Conservation (phyloP, 2,113 vertebrate species). For the Pedionomus torquatus region DNA sequence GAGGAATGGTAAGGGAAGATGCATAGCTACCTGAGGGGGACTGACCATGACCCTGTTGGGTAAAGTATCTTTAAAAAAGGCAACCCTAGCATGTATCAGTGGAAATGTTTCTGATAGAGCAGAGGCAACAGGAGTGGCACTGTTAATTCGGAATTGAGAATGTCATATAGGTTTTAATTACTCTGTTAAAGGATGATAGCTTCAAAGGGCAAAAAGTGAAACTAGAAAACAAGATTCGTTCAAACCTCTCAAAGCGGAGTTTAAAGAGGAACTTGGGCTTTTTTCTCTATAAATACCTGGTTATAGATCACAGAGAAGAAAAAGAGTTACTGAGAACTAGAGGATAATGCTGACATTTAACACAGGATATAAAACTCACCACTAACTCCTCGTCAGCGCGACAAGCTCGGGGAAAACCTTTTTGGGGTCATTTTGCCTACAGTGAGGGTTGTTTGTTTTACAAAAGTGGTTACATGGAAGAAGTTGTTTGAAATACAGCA, state of each 20-base stretch:
- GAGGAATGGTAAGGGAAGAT: background rate
- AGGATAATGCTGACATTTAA: background rate
- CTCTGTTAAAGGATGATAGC: background rate
- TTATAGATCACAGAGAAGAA: background rate
- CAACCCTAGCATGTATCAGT: background rate
- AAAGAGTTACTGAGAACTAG: background rate
- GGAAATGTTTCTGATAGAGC: background rate
- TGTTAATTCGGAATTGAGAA: background rate
- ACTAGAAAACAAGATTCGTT: background rate
- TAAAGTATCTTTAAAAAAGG: background rate
- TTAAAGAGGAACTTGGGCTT: background rate
- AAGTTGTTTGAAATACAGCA: background rate
- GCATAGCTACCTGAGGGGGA: background rate
- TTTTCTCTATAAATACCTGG: background rate
- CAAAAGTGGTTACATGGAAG: background rate
- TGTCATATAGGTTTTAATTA: background rate
- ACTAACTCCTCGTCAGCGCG: background rate
- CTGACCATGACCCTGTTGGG: background rate
- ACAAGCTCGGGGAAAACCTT: background rate
- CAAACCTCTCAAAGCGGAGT: background rate
- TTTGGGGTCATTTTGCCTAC: background rate
- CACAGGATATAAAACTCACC: background rate
- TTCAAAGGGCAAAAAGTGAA: background rate
- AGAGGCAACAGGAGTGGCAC: background rate
- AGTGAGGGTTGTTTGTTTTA: background rate